Evolutionary conservation across 2,113 vertebrate species (phyloP).

Genomic region (Lepus americanus): DNA sequence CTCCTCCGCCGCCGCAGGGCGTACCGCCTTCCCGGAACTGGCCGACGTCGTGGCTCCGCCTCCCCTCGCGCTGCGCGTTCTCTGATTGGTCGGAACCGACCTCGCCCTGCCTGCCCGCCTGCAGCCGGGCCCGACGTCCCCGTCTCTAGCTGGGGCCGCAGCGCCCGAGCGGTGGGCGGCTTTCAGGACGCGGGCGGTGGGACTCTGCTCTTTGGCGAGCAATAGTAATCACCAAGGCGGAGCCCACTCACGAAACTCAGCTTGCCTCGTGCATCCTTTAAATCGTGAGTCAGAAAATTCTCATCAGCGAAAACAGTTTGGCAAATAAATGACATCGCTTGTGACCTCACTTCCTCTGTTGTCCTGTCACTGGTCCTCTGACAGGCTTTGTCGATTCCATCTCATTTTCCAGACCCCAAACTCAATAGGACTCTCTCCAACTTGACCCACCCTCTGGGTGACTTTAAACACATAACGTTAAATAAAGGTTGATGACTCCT

Average conservation of each 20-base stretch:
- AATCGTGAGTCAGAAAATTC: neutral
- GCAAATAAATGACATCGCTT: neutral
- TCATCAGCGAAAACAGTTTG: neutral
- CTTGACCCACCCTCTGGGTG: neutral
- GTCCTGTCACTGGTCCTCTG: neutral
- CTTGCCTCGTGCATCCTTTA: neutral
- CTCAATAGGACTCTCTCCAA: neutral
- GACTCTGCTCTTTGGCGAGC: too few species aligned
- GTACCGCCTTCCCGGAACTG: fast-evolving
- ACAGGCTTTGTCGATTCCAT: neutral
- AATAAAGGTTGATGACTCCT: neutral
- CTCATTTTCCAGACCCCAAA: neutral
- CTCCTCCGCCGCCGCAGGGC: too few species aligned
- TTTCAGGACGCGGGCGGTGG: fast-evolving
- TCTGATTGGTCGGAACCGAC: neutral
- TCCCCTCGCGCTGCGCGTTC: fast-evolving
- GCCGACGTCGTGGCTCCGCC: fast-evolving
- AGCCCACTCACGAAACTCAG: neutral
- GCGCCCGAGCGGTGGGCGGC: fast-evolving
- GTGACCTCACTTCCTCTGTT: neutral
- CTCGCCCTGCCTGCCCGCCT: fast-evolving
- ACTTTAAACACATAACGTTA: neutral
- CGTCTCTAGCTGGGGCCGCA: too few species aligned
- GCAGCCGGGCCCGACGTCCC: fast-evolving
- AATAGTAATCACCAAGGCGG: too few species aligned